Evolutionary conservation across 2,888 invertebrate species (phyloP).

Genomic region (Physocephala rufipes): DNA sequence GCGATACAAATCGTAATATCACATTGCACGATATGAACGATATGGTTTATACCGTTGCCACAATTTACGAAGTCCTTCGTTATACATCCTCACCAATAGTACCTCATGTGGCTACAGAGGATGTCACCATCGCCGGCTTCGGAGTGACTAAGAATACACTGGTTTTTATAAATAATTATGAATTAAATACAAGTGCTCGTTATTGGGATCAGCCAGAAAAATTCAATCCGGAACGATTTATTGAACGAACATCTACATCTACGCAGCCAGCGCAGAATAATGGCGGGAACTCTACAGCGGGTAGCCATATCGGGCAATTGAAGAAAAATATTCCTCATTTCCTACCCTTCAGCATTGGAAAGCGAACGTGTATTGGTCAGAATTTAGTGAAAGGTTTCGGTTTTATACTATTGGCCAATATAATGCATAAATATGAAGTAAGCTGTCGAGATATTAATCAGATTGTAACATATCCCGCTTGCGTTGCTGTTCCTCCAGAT

Average conservation of each 20-base stretch:
- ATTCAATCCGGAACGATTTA: slow-evolving; percentile 81
- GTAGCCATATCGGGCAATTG: slow-evolving; percentile 57
- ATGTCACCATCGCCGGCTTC: slow-evolving; percentile 77
- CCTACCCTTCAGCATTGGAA: slow-evolving; percentile 86
- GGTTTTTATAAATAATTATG: slow-evolving; percentile 85
- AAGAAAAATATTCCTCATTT: slow-evolving; percentile 75
- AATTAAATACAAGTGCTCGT: slow-evolving; percentile 76
- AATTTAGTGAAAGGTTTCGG: slow-evolving; percentile 80
- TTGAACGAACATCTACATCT: slow-evolving; percentile 67
- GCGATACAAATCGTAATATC: slow-evolving; percentile 67
- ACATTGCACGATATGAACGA: slow-evolving; percentile 73
- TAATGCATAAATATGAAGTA: slow-evolving; percentile 77
- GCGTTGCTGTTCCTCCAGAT: slow-evolving; percentile 79
- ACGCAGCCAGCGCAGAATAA: background rate
- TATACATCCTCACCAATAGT: slow-evolving; percentile 88
- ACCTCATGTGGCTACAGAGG: slow-evolving; percentile 85
- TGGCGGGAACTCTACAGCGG: slow-evolving; percentile 6
- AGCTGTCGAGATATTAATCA: slow-evolving; percentile 68
- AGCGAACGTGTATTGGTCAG: slow-evolving; percentile 86
- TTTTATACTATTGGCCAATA: slow-evolving; percentile 77
- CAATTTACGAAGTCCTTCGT: slow-evolving; percentile 81
- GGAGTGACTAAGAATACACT: slow-evolving; percentile 80
- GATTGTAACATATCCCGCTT: slow-evolving; percentile 73
- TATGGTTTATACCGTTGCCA: slow-evolving; percentile 84
- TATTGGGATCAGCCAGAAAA: slow-evolving; percentile 78